These are phyloP conservation scores for Drosophila murphyi DNA, from an alignment of 1,140 invertebrate species.

Conservation along the genomic window DNA sequence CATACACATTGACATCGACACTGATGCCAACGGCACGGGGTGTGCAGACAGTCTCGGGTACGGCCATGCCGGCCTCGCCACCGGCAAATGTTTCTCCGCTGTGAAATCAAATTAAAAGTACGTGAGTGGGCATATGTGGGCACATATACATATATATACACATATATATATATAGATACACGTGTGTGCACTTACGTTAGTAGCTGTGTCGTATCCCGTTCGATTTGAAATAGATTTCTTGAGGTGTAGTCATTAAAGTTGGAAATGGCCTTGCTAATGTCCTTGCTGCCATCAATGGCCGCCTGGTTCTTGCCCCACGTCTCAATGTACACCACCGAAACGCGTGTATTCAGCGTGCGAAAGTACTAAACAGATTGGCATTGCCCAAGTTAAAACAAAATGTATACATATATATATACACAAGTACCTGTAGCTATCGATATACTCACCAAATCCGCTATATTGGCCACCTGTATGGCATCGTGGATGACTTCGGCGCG, in stretches of 20 bases:
- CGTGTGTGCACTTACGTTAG: conserved; percentile 90
- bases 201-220: conserved; percentile 95
- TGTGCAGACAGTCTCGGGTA: conserved; percentile 95
- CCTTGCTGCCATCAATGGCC: conserved; percentile 91
- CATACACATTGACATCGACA: conserved; percentile 95
- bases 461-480: conserved; percentile 98
- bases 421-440: background rate
- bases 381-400: background rate
- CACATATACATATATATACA: conserved; percentile 12
- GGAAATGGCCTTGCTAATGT: conserved; percentile 93
- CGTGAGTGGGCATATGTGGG: background rate
- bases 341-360: conserved; percentile 95
- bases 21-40: conserved; percentile 95
- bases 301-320: conserved; percentile 96
- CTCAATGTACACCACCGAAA: conserved; percentile 98
- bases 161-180: background rate
- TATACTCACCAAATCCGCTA: conserved; percentile 95
- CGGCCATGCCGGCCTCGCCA: conserved; percentile 95
- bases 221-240: conserved; percentile 91
- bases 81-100: conserved; percentile 93
- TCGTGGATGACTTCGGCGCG: conserved; percentile 95
- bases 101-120: conserved; percentile 37
- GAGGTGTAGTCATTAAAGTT: conserved; percentile 96
- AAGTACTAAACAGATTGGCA: conserved; percentile 89
- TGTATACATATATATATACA: background rate